Base-by-base conservation (phyloP, 2,888 invertebrate genomes). In the Tromatobia lineatoria region DNA sequence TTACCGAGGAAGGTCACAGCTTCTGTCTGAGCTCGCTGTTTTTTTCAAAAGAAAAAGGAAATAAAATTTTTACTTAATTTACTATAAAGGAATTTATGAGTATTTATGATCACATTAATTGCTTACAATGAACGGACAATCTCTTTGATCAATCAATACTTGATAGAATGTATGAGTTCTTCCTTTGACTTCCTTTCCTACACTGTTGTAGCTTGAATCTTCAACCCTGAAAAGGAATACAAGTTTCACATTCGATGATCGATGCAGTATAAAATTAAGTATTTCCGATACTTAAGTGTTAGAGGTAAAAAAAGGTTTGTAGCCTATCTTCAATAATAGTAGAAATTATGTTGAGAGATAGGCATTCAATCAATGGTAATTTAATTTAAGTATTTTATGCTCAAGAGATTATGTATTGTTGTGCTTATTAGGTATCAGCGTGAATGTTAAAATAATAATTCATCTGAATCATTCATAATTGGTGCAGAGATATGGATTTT, bases 1-100 rank as follows among this genome's bases (percentile, higher is more conserved):
- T 98, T 99, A 20, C 99, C 99, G 70, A 99, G 95, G 94, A 99
- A 99, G 0, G 99, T 99, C 0, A 99, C 99, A 6, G 99, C 98
- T 94, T 99, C 99, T 3, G 99, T 98, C 94, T 99, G 99, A n/a
- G 99, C 99, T 90, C 99, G 96, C 99, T 98, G 94, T 7, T 34
- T 45, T 70, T 52, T 29, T 54, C 18, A 13, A 29, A 42, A 34
- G 42, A 29, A 79, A 11, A 10, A 15, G 38, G 67, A 75, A 75
- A 76, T 76, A 20, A 79, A 45, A 70, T 20, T 1, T 1, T 11
- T 15, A 11, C 45, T 69, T 20, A 18, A 38, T 11, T 18, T 11
- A 64, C 13, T 45, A 78, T 61, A 52, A 29, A 29, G n/a, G n/a
- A 59, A 29, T 7, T 15, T 7, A 3, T 1, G 3, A 57, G 57